These are phyloP conservation scores for Spilarctia lutea DNA, from an alignment of 2,888 invertebrate genomes.

Conservation along the genomic window DNA sequence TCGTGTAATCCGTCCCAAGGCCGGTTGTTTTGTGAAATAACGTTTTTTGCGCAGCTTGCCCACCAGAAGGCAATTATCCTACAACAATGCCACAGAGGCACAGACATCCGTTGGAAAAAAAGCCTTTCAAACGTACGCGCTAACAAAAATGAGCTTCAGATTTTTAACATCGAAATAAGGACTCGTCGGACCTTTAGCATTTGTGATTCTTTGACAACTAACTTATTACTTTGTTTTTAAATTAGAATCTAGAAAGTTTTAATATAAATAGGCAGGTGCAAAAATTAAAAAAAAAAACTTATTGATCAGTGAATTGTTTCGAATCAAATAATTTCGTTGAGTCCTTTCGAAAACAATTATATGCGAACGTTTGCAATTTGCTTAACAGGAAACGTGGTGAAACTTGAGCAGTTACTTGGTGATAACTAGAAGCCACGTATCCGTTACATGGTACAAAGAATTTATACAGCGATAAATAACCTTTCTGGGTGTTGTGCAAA, in stretches of 20 bases:
- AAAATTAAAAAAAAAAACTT: neutral
- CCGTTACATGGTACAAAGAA: constrained; percentile 41
- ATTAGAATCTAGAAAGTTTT: neutral
- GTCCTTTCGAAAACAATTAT: neutral
- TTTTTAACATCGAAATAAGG: constrained; percentile 22
- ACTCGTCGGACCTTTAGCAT: constrained; percentile 18
- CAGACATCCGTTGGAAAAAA: constrained; percentile 44
- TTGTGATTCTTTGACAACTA: constrained; percentile 16
- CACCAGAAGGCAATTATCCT: constrained; percentile 57
- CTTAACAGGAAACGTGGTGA: constrained; percentile 36
- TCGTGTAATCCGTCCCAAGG: constrained; percentile 51
- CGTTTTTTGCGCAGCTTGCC: constrained; percentile 54
- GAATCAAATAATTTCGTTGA: neutral
- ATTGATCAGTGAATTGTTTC: neutral
- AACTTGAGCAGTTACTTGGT: constrained; percentile 28
- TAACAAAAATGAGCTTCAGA: constrained; percentile 32
- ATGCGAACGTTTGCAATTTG: neutral
- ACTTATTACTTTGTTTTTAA: constrained; percentile 7
- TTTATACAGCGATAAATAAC: constrained; percentile 21
- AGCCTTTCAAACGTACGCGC: constrained; percentile 41
- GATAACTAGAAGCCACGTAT: constrained; percentile 37
- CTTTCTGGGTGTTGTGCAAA: constrained; percentile 17
- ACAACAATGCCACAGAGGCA: constrained; percentile 56
- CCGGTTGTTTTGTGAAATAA: constrained; percentile 53
- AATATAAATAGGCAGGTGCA: constrained; percentile 3